phyloP scores from a whole-genome alignment of 1,140 invertebrate genomes.

The Arion vulgaris region DNA sequence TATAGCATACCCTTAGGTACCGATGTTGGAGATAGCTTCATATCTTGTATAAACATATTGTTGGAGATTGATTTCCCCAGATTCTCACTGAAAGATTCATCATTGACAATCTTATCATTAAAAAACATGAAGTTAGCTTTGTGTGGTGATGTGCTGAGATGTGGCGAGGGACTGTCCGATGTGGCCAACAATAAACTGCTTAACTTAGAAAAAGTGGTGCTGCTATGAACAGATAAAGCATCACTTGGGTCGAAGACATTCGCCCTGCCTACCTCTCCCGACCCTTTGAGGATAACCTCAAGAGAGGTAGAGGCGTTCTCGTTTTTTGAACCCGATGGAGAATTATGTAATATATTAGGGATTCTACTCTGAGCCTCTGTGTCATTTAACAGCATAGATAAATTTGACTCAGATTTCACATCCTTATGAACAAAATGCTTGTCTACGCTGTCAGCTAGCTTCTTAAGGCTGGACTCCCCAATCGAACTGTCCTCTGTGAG shows the following conservation, averaged over 20 bases:
- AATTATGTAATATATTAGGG: constrained; percentile 42
- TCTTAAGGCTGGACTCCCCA: constrained; percentile 58
- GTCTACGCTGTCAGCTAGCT: constrained; percentile 63
- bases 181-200: constrained; percentile 34
- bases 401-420: constrained; percentile 43
- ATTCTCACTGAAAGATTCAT: background rate
- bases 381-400: constrained; percentile 40
- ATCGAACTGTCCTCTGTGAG: constrained; percentile 53
- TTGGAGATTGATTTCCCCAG: background rate
- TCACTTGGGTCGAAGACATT: constrained; percentile 39
- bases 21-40: background rate
- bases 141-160: constrained; percentile 6
- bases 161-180: constrained; percentile 22
- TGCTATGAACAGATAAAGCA: background rate
- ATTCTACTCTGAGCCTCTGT: constrained; percentile 34
- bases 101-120: background rate
- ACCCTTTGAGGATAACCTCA: constrained; percentile 66
- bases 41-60: constrained; percentile 7
- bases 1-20: background rate
- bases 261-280: constrained; percentile 59
- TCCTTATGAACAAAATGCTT: constrained; percentile 55
- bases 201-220: constrained; percentile 27
- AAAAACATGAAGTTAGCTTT: constrained; percentile 20
- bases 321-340: constrained; percentile 63
- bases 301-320: constrained; percentile 68